Evolutionary conservation across 2,888 invertebrate genomes (phyloP), one percentile per base, ranked within the genome.

Genomic region (Acrobasis suavella): DNA sequence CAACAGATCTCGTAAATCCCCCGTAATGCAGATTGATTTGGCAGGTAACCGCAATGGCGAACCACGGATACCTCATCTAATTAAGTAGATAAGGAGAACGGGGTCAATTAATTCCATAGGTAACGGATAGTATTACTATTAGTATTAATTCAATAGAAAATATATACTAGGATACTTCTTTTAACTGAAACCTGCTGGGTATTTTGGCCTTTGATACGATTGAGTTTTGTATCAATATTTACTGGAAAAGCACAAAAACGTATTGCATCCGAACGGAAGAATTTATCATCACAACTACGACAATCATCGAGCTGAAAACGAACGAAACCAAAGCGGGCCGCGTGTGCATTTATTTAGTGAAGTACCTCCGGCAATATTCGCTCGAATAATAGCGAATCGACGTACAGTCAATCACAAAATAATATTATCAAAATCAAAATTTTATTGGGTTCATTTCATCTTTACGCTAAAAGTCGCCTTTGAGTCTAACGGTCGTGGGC

Each of bases 361-460:
- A 71, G 69, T 78, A 78, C 86, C 83, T 75, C 76, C 71, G 84
- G 89, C 80, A 70, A 83, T 87, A 88, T 87, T 86, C 81, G 85
- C 84, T 85, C 82, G 77, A 86, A 88, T 88, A 84, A 90, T 89
- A 87, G 88, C 87, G 80, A 83, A 84, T 83, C 79, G 74, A 77
- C 73, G 70, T 75, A 72, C 74, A 76, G 5, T 32, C 32, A 32
- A 32, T 7, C 0, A 32, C 32, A 32, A 2, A 32, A 32, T 22
- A 22, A 3, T 22, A 22, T 22, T 2, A 22, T 22, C 22, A 22
- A 22, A 22, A 22, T 22, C 22, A 22, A 3, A 22, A 3, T 22
- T 22, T 22, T 3, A 22, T 22, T 22, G 3, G 22, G n/a, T n/a
- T n/a, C n/a, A n/a, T n/a, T n/a, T n/a, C n/a, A n/a, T n/a, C n/a